Base-by-base conservation (phyloP, 53 echinoderm and acorn worm species). In the Mesocentrotus franciscanus region DNA sequence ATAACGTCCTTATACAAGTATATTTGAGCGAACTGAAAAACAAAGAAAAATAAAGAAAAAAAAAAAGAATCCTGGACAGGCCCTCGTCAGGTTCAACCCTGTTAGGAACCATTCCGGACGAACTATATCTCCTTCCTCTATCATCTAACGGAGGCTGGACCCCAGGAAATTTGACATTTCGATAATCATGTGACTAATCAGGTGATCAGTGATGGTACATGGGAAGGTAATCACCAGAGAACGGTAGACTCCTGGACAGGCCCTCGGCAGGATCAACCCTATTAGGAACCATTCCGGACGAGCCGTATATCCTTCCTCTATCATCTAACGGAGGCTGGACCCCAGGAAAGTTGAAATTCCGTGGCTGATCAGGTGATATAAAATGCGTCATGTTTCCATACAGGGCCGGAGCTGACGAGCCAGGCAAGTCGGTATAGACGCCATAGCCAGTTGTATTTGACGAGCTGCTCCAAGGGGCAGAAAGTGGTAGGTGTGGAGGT, bases 361-460 rank as follows among this genome's bases (percentile, higher is more conserved):
- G 91, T 35, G 91, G 20, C 55, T 66, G 91, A 10, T 91, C 91
- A 33, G 14, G 91, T 66, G 91, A 22, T 39, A 66, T 64, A 12
- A 61, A 91, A 29, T 91, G 91, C 32, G 66, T 10, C 35, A 91
- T 35, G 66, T 62, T 91, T 36, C 91, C 91, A 35, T 4, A 34
- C 20, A 34, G 62, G 22, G n/a, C 35, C 5, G 91, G 7, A 33
- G 16, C 30, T 18, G 91, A 64, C 8, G 66, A 34, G 36, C 35
- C 14, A 26, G 91, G 92, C 27, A 75, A 29, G 34, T 92, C 92
- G 9, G 92, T 92, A 27, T 92, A 75, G 49, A 92, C 27, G 57
- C 92, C 92, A 56, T 56, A 92, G 74, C 92, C 92, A 74, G 92
- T 24, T 49, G 92, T 35, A 34, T 32, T 66, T 10, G 68, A 66